These are phyloP conservation scores for Diadophis punctatus DNA, from an alignment of 2,113 vertebrate genomes.

Conservation along the genomic window DNA sequence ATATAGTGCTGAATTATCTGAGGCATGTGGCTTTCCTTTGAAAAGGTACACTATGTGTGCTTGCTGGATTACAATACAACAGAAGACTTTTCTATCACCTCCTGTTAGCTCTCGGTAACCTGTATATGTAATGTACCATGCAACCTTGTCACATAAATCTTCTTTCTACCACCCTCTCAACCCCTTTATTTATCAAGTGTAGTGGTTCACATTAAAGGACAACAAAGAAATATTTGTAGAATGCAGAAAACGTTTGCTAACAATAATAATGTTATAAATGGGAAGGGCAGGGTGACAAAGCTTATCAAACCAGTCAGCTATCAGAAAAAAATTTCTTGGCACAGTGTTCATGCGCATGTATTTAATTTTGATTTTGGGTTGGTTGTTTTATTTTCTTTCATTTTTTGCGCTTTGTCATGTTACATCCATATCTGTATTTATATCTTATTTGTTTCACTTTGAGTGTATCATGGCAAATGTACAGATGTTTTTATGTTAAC, in stretches of 20 bases:
- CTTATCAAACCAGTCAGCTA: slow-evolving; percentile 53
- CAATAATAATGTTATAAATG: slow-evolving; percentile 64
- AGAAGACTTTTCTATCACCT: slow-evolving; percentile 63
- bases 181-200: slow-evolving; percentile 70
- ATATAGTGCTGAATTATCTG: slow-evolving; percentile 64
- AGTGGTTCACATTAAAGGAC: slow-evolving; percentile 63
- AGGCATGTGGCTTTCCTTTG: slow-evolving; percentile 67
- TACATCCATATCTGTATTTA: slow-evolving; percentile 92
- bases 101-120: slow-evolving; percentile 62
- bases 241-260: slow-evolving; percentile 67
- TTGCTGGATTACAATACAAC: slow-evolving; percentile 63
- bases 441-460: slow-evolving; percentile 85
- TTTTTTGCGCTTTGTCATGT: slow-evolving; percentile 75
- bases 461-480: slow-evolving; percentile 87
- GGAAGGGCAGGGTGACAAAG: slow-evolving; percentile 44
- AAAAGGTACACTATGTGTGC: slow-evolving; percentile 67
- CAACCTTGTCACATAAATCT: slow-evolving; percentile 63
- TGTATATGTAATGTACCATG: slow-evolving; percentile 58
- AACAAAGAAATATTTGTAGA: slow-evolving; percentile 65
- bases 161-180: slow-evolving; percentile 57
- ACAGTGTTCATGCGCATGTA: slow-evolving; percentile 81
- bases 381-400: slow-evolving; percentile 14
- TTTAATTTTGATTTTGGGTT: slow-evolving; percentile 49
- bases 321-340: slow-evolving; percentile 64
- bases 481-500: slow-evolving; percentile 89